Percentiles rank a stretch among this genome's conserved stretches.
These are phyloP conservation scores for Rhagoletis zephyria DNA, from an alignment of 1,140 invertebrate species.

Conservation along the genomic window DNA sequence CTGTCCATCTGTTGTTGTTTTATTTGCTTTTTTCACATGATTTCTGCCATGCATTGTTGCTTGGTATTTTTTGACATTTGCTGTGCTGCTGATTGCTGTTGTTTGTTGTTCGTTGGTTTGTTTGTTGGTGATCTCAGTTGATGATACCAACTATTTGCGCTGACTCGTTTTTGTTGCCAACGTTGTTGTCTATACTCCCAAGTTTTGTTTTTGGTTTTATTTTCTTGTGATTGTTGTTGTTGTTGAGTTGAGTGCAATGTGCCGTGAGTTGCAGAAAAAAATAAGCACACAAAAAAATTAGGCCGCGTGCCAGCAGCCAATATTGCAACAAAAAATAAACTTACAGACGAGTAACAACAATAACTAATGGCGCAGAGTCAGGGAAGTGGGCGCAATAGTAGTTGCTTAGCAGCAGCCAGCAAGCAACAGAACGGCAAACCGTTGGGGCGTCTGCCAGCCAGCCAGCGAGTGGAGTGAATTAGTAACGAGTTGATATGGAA, in stretches of 20 bases:
- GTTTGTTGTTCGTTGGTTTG: neutral
- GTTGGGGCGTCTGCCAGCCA: slow-evolving; percentile 9
- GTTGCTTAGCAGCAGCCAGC: neutral
- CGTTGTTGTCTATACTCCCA: neutral
- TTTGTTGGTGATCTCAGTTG: neutral
- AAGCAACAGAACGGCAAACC: neutral
- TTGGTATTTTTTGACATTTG: slow-evolving; percentile 25
- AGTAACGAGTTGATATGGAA: neutral
- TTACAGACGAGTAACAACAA: neutral
- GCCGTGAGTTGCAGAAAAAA: slow-evolving; percentile 17
- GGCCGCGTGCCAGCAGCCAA: slow-evolving; percentile 37
- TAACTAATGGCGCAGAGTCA: neutral
- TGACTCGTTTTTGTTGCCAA: neutral
- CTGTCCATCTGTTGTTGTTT: neutral
- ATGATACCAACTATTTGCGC: neutral
- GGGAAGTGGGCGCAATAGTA: neutral
- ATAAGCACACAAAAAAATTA: slow-evolving; percentile 21
- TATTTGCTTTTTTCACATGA: neutral
- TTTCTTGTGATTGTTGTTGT: neutral
- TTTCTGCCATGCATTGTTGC: neutral
- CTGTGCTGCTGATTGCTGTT: neutral
- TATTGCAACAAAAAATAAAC: slow-evolving; percentile 32
- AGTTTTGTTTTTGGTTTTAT: neutral
- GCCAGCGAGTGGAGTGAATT: neutral
- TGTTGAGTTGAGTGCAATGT: slow-evolving; percentile 37